Evolutionary conservation across 2,113 vertebrate genomes (phyloP).

Genomic region (Dicentrarchus labrax): DNA sequence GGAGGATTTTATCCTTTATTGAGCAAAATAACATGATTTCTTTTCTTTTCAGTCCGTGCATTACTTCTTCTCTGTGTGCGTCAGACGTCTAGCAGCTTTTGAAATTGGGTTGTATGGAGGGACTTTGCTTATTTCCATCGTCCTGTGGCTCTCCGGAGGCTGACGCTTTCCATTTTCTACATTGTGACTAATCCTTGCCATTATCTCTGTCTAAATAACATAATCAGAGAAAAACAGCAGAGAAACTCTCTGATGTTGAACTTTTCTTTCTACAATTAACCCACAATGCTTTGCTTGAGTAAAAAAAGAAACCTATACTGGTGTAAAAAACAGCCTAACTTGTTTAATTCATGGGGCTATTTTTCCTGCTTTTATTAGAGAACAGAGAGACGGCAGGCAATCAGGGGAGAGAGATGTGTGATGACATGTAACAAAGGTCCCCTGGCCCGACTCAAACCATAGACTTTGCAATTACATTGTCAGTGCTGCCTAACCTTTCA

Average conservation of each 20-base stretch:
- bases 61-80: background rate
- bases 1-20: background rate
- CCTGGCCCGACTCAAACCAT: background rate
- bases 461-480: constrained; percentile 21
- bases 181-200: background rate
- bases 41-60: background rate
- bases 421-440: background rate
- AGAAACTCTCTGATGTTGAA: background rate
- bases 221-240: background rate
- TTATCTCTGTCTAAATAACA: background rate
- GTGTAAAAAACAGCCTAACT: too few species aligned
- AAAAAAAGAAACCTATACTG: background rate
- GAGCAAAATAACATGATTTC: background rate
- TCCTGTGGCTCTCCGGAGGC: background rate
- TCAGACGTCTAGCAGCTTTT: background rate
- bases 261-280: background rate
- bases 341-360: background rate
- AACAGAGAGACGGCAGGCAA: background rate
- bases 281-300: background rate
- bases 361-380: background rate
- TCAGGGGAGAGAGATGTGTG: background rate
- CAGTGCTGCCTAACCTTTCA: constrained; percentile 6
- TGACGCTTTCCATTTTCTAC: background rate
- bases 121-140: background rate
- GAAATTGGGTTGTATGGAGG: background rate